phyloP scores from a whole-genome alignment of 2,797 vertebrate species.

The Sebastes taczanowskii region DNA sequence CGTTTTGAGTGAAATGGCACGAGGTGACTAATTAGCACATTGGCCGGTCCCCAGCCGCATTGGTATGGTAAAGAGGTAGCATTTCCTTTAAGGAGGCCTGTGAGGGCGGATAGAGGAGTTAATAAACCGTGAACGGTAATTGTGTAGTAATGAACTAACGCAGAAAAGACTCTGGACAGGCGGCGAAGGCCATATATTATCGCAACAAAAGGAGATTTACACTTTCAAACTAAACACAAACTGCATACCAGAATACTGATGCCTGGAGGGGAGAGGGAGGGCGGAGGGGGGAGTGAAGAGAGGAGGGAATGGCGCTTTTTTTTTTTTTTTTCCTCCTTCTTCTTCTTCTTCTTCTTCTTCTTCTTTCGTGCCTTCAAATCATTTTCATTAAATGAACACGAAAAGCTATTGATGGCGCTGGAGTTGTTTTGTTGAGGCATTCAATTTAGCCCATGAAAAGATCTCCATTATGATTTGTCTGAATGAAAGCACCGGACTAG shows the following conservation, averaged over 20 bases:
- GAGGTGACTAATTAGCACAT: constrained; percentile 97
- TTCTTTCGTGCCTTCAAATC: constrained; percentile 85
- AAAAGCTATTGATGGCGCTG: constrained; percentile 94
- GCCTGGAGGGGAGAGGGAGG: constrained; percentile 63
- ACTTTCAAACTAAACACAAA: constrained; percentile 99
- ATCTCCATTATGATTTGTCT: constrained; percentile 88
- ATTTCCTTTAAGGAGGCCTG: constrained; percentile 85
- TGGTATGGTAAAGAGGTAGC: constrained; percentile 93
- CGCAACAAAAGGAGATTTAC: constrained; percentile 97
- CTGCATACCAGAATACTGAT: constrained; percentile 96
- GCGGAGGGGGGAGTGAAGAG: constrained; percentile 33
- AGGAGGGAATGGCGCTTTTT: constrained; percentile 46
- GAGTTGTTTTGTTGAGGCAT: constrained; percentile 93
- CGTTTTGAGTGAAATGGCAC: constrained; percentile 88
- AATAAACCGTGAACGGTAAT: constrained; percentile 99
- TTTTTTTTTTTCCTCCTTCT: neutral
- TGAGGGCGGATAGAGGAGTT: constrained; percentile 94
- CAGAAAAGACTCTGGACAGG: constrained; percentile 97
- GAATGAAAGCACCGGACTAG: constrained; percentile 82
- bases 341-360: neutral
- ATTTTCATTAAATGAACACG: constrained; percentile 99
- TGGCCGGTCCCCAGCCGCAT: constrained; percentile 89
- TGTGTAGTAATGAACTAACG: constrained; percentile 99
- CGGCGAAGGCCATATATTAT: constrained; percentile 98
- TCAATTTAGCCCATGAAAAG: constrained; percentile 88